phyloP scores from a whole-genome alignment of 1,140 invertebrate species.

The Chelonus insularis region DNA sequence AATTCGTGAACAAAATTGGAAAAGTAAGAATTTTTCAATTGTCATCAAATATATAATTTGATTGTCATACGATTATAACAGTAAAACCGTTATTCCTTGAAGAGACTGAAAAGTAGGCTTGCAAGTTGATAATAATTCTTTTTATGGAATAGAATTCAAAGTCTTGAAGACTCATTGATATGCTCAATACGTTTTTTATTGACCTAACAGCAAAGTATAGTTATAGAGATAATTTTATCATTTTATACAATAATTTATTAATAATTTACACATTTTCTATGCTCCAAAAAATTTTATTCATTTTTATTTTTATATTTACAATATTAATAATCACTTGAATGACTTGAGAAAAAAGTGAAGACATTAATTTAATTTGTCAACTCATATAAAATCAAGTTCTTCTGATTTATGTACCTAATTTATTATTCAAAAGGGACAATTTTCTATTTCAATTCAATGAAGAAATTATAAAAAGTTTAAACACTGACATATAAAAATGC shows the following conservation, averaged over 20 bases:
- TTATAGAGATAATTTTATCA: slow-evolving; percentile 19
- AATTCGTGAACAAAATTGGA: slow-evolving; percentile 42
- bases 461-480: too few species aligned
- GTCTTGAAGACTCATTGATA: slow-evolving; percentile 32
- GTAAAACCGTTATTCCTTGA: not conserved
- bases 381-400: too few species aligned
- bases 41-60: not conserved
- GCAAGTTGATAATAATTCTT: not conserved
- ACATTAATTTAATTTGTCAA: too few species aligned
- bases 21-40: slow-evolving; percentile 32
- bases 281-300: too few species aligned
- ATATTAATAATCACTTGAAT: too few species aligned
- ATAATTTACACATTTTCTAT: not conserved
- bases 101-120: not conserved
- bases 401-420: too few species aligned
- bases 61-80: not conserved
- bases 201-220: slow-evolving; percentile 38
- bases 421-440: too few species aligned
- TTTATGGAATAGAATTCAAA: slow-evolving; percentile 17
- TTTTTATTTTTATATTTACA: too few species aligned
- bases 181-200: slow-evolving; percentile 32
- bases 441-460: too few species aligned
- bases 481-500: too few species aligned
- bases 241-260: slow-evolving; percentile 3
- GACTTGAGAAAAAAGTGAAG: too few species aligned